phyloP scores from a whole-genome alignment of 2,113 vertebrate species.

The Mohoua ochrocephala region DNA sequence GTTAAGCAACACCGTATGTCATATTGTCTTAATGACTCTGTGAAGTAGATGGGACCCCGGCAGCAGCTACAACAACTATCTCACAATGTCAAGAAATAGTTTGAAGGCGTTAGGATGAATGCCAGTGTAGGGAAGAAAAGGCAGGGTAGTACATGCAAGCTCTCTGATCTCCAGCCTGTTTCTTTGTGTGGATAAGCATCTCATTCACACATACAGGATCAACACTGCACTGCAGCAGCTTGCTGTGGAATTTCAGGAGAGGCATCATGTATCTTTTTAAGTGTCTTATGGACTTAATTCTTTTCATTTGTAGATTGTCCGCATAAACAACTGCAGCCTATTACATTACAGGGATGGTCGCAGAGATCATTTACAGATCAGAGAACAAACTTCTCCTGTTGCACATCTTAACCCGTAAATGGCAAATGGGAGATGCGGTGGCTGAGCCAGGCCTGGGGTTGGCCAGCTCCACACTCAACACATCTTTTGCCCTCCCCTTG shows the following conservation, averaged over 20 bases:
- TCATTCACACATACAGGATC: background rate
- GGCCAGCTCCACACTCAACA: background rate
- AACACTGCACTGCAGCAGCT: background rate
- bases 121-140: background rate
- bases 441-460: background rate
- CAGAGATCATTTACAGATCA: background rate
- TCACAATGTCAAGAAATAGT: background rate
- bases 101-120: background rate
- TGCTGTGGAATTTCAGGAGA: conserved; percentile 41
- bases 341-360: conserved; percentile 4
- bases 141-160: background rate
- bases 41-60: conserved; percentile 32
- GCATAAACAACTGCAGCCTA: background rate
- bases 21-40: conserved; percentile 47
- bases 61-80: conserved; percentile 1
- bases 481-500: background rate
- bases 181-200: background rate
- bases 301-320: background rate
- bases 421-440: accelerated
- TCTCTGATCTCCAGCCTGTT: conserved; percentile 29
- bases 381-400: background rate
- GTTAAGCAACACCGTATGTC: conserved; percentile 55
- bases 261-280: background rate
- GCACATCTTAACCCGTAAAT: background rate
- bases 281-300: conserved; percentile 25